phyloP scores from a whole-genome alignment of 1,140 invertebrate species.

The Ostrea edulis region DNA sequence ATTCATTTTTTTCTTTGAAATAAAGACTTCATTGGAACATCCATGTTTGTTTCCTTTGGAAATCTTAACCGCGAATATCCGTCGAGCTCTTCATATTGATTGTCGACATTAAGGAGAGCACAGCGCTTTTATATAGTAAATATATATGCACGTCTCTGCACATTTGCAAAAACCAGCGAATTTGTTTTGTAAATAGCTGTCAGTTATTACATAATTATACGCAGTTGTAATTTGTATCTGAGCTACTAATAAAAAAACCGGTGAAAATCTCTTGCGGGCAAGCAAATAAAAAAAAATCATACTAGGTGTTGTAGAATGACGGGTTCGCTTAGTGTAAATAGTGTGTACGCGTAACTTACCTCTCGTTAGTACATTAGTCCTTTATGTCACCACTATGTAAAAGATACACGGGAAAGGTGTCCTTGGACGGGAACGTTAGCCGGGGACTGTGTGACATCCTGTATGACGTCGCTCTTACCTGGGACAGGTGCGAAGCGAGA shows the following conservation, averaged over 20 bases:
- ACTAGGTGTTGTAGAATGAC: no score
- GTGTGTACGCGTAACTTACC: background rate
- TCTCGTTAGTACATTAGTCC: background rate
- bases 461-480: background rate
- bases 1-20: conserved; percentile 22
- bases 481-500: conserved; percentile 21
- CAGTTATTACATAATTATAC: background rate
- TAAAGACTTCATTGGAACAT: background rate
- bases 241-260: background rate
- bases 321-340: no score
- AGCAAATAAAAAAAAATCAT: background rate
- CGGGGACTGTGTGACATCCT: background rate
- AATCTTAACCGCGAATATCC: conserved; percentile 1
- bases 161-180: background rate
- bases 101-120: background rate
- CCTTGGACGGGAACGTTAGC: background rate
- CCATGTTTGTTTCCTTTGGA: conserved; percentile 3
- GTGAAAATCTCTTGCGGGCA: background rate
- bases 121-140: background rate
- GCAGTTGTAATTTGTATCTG: background rate
- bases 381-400: background rate
- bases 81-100: background rate
- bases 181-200: conserved; percentile 9
- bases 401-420: background rate
- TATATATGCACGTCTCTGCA: background rate